Conservation (phyloP, 2,888 invertebrate species). For the Kuschelorhynchus macadamiae region DNA sequence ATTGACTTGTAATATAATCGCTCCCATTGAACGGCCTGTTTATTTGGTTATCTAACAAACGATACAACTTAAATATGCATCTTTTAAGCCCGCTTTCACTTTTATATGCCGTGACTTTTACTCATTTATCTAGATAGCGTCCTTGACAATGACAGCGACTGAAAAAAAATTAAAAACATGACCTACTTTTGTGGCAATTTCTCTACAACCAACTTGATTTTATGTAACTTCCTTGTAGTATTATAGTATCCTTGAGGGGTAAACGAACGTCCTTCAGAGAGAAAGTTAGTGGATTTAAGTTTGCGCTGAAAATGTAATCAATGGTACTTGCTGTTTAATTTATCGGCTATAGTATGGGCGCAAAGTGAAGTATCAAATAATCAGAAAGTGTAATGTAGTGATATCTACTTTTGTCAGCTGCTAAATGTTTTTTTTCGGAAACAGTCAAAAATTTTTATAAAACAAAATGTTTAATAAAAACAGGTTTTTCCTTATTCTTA, state of each 20-base stretch:
- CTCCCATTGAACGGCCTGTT: neutral
- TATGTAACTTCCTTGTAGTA: slow-evolving; percentile 20
- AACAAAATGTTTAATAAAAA: too few species aligned
- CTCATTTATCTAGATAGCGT: slow-evolving; percentile 4
- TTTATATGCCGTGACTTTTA: neutral
- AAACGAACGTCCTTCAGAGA: slow-evolving; percentile 53
- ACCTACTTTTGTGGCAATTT: slow-evolving; percentile 10
- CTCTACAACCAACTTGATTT: neutral
- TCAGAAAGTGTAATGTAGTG: too few species aligned
- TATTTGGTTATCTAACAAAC: neutral
- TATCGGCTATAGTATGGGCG: slow-evolving; percentile 27
- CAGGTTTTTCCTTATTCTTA: too few species aligned
- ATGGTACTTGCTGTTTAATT: slow-evolving; percentile 49
- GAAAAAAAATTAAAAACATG: slow-evolving; percentile 27
- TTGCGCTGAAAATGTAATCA: slow-evolving; percentile 37
- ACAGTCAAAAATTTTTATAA: too few species aligned
- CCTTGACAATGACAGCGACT: slow-evolving; percentile 28
- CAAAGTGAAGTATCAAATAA: too few species aligned
- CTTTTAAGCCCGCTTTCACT: slow-evolving; percentile 21
- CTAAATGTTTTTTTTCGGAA: too few species aligned
- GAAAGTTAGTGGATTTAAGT: slow-evolving; percentile 43
- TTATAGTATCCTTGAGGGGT: slow-evolving; percentile 47
- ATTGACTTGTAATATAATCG: slow-evolving; percentile 14
- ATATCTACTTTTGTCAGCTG: too few species aligned
- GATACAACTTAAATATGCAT: neutral